These are phyloP conservation scores for Poecilia velifera DNA, from an alignment of 2,797 vertebrate species.

Conservation along the genomic window DNA sequence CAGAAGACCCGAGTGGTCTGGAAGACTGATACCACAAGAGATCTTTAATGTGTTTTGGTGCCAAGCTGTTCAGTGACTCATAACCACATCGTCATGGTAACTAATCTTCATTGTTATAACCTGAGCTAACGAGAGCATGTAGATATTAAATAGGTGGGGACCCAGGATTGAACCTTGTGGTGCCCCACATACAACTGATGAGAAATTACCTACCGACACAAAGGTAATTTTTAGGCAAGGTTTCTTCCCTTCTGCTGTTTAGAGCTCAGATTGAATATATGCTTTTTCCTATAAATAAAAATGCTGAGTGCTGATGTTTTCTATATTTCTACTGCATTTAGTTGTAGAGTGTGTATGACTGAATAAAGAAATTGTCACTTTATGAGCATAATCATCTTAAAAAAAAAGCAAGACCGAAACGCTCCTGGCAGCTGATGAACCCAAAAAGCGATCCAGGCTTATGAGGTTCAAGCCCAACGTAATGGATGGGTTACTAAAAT, in stretches of 20 bases:
- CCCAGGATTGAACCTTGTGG: conserved; percentile 4
- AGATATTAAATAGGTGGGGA: too few species aligned
- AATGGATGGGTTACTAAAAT: conserved; percentile 42
- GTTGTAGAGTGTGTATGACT: conserved; percentile 9
- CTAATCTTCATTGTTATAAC: too few species aligned
- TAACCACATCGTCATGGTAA: too few species aligned
- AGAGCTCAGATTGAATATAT: not conserved
- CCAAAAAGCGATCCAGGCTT: not conserved
- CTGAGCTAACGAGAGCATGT: too few species aligned
- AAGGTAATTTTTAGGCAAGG: not conserved
- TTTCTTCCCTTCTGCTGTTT: conserved; percentile 9
- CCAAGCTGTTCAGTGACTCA: too few species aligned
- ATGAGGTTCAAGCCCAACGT: conserved; percentile 20
- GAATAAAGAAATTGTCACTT: conserved; percentile 18
- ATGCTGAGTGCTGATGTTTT: not conserved
- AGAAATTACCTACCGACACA: too few species aligned
- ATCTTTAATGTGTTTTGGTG: too few species aligned
- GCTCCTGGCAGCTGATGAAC: conserved; percentile 22
- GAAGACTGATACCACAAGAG: too few species aligned
- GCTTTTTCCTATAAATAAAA: not conserved
- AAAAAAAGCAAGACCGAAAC: not conserved
- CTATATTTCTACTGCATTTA: conserved; percentile 8
- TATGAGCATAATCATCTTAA: not conserved
- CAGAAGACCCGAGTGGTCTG: too few species aligned
- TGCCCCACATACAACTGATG: too few species aligned